Conservation (phyloP, 2,113 vertebrate species). For the Melanocharis versteri region DNA sequence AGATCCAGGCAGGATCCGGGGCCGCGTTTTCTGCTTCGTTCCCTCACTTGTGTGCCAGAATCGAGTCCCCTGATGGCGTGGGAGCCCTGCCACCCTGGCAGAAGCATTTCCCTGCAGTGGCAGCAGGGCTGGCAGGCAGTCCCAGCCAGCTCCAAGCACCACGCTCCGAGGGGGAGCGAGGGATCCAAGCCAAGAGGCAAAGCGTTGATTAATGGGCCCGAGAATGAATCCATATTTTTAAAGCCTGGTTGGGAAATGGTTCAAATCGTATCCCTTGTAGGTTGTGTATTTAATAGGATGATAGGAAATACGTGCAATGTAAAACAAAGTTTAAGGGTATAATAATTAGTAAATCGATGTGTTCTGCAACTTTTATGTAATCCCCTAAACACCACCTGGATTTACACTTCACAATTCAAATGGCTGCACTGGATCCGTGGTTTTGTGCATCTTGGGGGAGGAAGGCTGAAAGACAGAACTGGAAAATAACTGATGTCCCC, state of each 20-base stretch:
- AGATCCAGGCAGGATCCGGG: too few relatives aligned
- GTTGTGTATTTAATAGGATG: neutral
- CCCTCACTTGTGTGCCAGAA: neutral
- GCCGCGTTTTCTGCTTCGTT: rapidly evolving
- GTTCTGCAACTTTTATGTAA: neutral
- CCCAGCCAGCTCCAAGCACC: neutral
- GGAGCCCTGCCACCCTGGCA: neutral
- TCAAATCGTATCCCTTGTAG: neutral
- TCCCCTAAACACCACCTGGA: neutral
- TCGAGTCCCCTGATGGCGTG: rapidly evolving
- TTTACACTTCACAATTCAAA: neutral
- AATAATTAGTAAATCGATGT: neutral
- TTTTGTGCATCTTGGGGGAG: neutral
- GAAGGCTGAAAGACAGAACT: neutral
- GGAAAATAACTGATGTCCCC: neutral
- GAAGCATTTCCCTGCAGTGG: neutral
- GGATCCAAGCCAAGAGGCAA: neutral
- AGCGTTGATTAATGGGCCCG: neutral
- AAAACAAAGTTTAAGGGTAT: neutral
- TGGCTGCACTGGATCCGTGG: neutral
- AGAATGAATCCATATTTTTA: neutral
- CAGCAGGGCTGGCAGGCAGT: neutral
- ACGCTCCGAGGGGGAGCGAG: rapidly evolving
- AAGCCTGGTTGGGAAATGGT: neutral
- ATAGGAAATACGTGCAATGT: neutral